Evolutionary conservation across 2,797 vertebrate genomes (phyloP).

Genomic region (Hemitrygon akajei): DNA sequence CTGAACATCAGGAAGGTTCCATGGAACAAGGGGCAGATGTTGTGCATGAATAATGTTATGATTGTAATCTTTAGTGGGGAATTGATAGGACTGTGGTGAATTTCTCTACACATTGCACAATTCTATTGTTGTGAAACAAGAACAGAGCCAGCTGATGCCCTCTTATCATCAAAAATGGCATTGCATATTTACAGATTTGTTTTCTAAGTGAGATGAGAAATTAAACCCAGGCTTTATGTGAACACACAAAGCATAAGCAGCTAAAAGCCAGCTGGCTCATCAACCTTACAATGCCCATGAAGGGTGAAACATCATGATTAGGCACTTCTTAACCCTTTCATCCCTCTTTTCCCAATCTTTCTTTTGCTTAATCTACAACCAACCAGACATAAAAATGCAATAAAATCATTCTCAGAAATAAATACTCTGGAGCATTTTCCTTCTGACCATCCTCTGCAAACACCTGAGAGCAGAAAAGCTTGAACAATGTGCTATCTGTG

Average conservation of each 20-base stretch:
- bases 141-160: not conserved
- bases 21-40: no score
- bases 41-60: no score
- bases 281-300: not conserved
- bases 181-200: slow-evolving; percentile 7
- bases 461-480: not conserved
- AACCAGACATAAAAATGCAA: no score
- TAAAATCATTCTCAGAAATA: not conserved
- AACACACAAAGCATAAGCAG: not conserved
- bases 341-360: no score
- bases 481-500: not conserved
- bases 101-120: no score
- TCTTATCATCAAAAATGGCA: not conserved
- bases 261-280: no score
- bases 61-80: no score
- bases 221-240: not conserved
- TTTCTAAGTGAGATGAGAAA: not conserved
- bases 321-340: not conserved
- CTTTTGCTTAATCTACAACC: no score
- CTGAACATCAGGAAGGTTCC: no score
- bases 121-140: not conserved
- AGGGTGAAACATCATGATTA: not conserved
- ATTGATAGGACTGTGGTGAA: no score
- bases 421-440: not conserved
- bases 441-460: not conserved